Percentiles rank a stretch among this genome's conserved stretches.
Conservation (phyloP, 1,140 invertebrate genomes). For the Onthophagus taurus region DNA sequence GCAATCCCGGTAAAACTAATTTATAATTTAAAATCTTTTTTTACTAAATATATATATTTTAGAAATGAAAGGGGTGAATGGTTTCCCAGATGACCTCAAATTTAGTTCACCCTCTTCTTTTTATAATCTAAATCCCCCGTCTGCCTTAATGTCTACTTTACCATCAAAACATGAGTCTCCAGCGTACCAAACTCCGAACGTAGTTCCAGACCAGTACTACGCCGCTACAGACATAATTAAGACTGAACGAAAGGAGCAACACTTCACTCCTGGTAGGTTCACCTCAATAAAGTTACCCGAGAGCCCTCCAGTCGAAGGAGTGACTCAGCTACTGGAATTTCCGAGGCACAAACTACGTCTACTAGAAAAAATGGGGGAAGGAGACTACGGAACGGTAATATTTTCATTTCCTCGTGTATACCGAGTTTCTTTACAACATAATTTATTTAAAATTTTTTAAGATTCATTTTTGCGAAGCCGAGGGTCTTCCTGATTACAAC, state of each 20-base stretch:
- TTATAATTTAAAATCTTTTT: too few relatives aligned
- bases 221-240: too few relatives aligned
- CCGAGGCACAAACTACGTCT: conserved; percentile 73
- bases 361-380: conserved; percentile 78
- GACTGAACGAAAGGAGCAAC: conserved; percentile 52
- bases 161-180: too few relatives aligned
- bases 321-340: conserved; percentile 57
- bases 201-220: too few relatives aligned
- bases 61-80: too few relatives aligned
- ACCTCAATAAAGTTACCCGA: conserved; percentile 61
- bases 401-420: not conserved
- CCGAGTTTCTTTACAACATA: not conserved
- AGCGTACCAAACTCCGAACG: too few relatives aligned
- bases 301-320: conserved; percentile 48
- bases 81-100: too few relatives aligned
- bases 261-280: conserved; percentile 50
- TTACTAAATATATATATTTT: too few relatives aligned
- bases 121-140: too few relatives aligned
- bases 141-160: too few relatives aligned
- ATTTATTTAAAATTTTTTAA: conserved; percentile 30
- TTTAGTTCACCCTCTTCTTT: too few relatives aligned
- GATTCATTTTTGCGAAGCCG: conserved; percentile 66
- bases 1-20: too few relatives aligned
- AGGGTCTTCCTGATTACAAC: conserved; percentile 56
- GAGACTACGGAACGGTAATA: conserved; percentile 77